Percentiles rank a stretch among this genome's conserved stretches.
phyloP scores from a whole-genome alignment of 2,888 invertebrate genomes.

The Lumbricus terrestris region DNA sequence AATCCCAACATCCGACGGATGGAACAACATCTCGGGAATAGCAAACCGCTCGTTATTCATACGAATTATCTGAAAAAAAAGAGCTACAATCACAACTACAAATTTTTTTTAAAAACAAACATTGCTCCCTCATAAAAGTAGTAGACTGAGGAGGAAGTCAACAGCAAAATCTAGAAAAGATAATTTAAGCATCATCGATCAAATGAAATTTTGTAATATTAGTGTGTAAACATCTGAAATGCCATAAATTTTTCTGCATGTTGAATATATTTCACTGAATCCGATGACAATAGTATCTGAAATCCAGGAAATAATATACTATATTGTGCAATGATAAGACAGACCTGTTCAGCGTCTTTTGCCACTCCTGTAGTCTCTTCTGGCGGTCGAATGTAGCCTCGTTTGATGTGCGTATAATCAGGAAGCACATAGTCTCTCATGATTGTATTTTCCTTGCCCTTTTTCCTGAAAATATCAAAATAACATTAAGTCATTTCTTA shows the following conservation, averaged over 20 bases:
- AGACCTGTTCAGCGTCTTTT: constrained; percentile 60
- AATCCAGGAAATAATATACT: background rate
- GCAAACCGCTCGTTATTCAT: constrained; percentile 91
- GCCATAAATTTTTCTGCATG: background rate
- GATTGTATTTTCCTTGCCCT: constrained; percentile 66
- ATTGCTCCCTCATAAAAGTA: background rate
- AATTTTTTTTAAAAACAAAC: constrained; percentile 4
- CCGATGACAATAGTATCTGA: background rate
- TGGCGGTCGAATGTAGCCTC: constrained; percentile 71
- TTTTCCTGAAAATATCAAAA: constrained; percentile 44
- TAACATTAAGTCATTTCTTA: background rate
- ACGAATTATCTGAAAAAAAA: constrained; percentile 75
- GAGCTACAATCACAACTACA: too few species aligned
- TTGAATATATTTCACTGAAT: background rate
- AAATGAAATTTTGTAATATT: background rate
- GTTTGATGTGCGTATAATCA: constrained; percentile 84
- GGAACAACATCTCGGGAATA: constrained; percentile 90
- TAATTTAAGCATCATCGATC: background rate
- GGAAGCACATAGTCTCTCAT: constrained; percentile 90
- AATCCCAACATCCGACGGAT: constrained; percentile 91
- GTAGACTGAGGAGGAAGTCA: background rate
- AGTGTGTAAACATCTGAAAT: background rate
- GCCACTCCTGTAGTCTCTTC: constrained; percentile 59
- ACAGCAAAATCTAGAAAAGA: background rate
- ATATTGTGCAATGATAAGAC: background rate